Conservation (phyloP, 2,888 invertebrate species). For the Oscheius onirici region DNA sequence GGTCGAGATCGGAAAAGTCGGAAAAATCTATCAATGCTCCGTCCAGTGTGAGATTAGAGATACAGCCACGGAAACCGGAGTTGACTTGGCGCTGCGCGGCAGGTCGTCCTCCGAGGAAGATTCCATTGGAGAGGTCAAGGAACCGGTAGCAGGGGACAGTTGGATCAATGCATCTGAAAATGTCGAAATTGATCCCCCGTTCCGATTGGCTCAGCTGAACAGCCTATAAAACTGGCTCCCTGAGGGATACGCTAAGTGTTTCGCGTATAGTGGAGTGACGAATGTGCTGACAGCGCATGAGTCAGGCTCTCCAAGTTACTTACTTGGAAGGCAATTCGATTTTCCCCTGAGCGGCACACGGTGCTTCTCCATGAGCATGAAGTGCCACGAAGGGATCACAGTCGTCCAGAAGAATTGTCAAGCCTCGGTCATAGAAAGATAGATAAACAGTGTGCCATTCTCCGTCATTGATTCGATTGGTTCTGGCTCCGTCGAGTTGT, state of each 20-base stretch:
- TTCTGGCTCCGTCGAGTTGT: constrained; percentile 54
- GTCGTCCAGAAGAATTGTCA: constrained; percentile 59
- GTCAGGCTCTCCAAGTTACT: constrained; percentile 3
- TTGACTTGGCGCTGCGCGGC: constrained; percentile 46
- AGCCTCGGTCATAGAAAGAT: constrained; percentile 55
- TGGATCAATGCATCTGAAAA: constrained; percentile 46
- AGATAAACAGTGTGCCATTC: constrained; percentile 66
- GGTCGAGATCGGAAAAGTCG: constrained; percentile 55
- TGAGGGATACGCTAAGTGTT: constrained; percentile 13
- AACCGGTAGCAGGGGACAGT: constrained; percentile 67
- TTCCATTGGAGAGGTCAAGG: constrained; percentile 57
- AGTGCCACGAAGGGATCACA: constrained; percentile 58
- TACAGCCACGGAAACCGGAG: constrained; percentile 40
- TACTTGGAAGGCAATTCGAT: constrained; percentile 62
- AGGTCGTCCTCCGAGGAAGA: constrained; percentile 64
- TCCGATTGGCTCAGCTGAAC: neutral
- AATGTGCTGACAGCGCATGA: constrained; percentile 8
- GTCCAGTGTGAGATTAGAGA: constrained; percentile 54
- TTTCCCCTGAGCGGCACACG: constrained; percentile 58
- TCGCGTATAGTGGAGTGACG: constrained; percentile 23
- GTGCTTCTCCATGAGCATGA: constrained; percentile 39
- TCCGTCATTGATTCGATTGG: constrained; percentile 60
- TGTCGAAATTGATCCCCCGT: neutral
- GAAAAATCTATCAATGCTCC: constrained; percentile 60
- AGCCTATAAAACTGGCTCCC: neutral